phyloP scores from a whole-genome alignment of 2,888 invertebrate species.

The Lottia gigantea region DNA sequence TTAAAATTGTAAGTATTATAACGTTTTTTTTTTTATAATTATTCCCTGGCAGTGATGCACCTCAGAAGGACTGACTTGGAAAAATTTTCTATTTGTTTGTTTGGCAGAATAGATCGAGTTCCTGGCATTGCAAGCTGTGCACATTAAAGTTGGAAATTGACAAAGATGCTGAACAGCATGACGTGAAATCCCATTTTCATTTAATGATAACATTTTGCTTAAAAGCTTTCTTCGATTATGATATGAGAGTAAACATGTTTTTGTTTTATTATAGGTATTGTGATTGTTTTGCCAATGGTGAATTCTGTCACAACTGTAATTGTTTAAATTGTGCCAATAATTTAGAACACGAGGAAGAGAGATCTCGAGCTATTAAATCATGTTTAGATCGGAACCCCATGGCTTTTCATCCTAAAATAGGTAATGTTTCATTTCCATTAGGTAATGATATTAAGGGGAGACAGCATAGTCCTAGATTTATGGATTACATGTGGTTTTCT shows the following conservation, averaged over 20 bases:
- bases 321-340: conserved; percentile 98
- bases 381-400: conserved; percentile 97
- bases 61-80: too few species aligned
- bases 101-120: too few species aligned
- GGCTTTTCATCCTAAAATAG: conserved; percentile 98
- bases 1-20: conserved; percentile 82
- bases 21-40: too few species aligned
- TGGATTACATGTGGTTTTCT: too few species aligned
- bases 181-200: not conserved
- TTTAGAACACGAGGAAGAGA: conserved; percentile 91
- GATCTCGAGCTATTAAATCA: conserved; percentile 92
- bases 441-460: too few species aligned
- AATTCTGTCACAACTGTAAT: conserved; percentile 97
- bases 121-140: too few species aligned
- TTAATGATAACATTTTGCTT: not conserved
- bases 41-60: too few species aligned
- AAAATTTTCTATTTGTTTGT: too few species aligned
- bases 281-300: conserved; percentile 99
- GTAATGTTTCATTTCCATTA: conserved; percentile 70
- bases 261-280: conserved; percentile 76
- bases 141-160: not conserved
- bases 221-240: too few species aligned
- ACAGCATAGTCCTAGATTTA: too few species aligned
- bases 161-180: not conserved
- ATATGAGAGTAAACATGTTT: too few species aligned